phyloP scores from a whole-genome alignment of 1,140 invertebrate genomes.

The Mizuhopecten yessoensis region DNA sequence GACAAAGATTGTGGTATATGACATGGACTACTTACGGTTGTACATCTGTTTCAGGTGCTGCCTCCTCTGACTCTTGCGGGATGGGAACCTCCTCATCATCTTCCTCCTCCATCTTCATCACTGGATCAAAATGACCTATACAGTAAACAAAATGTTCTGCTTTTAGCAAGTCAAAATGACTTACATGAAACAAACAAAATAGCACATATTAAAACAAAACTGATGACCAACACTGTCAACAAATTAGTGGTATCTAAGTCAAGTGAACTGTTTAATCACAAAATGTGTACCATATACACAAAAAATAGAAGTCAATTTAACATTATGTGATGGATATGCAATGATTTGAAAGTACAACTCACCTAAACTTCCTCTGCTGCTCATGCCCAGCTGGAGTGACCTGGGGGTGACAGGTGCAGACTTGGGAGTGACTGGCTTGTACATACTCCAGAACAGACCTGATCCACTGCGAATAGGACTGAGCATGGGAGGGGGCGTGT shows the following conservation, averaged over 20 bases:
- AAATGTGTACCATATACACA: too few relatives aligned
- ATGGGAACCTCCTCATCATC: slow-evolving; percentile 6
- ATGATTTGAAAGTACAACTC: neutral
- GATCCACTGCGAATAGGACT: slow-evolving; percentile 93
- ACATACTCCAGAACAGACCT: slow-evolving; percentile 90
- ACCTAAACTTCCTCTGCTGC: slow-evolving; percentile 41
- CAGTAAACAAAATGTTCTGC: neutral
- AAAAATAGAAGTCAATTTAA: too few relatives aligned
- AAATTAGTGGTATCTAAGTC: too few relatives aligned
- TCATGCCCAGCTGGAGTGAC: slow-evolving; percentile 51
- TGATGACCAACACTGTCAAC: too few relatives aligned
- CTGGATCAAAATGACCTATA: neutral
- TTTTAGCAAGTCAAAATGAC: too few relatives aligned
- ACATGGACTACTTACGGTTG: slow-evolving; percentile 77
- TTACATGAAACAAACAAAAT: too few relatives aligned
- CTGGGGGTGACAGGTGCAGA: slow-evolving; percentile 77
- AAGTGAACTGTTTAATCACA: neutral
- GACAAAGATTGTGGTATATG: too few relatives aligned
- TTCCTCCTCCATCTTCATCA: slow-evolving; percentile 14
- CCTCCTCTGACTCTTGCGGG: slow-evolving; percentile 66
- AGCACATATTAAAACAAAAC: too few relatives aligned
- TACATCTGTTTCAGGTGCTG: slow-evolving; percentile 80
- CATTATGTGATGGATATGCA: too few relatives aligned
- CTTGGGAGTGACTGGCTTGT: slow-evolving; percentile 73
- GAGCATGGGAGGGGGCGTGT: slow-evolving; percentile 96